These are phyloP conservation scores for Hydrotaea cyrtoneurina DNA, from an alignment of 2,888 invertebrate genomes.

Conservation along the genomic window DNA sequence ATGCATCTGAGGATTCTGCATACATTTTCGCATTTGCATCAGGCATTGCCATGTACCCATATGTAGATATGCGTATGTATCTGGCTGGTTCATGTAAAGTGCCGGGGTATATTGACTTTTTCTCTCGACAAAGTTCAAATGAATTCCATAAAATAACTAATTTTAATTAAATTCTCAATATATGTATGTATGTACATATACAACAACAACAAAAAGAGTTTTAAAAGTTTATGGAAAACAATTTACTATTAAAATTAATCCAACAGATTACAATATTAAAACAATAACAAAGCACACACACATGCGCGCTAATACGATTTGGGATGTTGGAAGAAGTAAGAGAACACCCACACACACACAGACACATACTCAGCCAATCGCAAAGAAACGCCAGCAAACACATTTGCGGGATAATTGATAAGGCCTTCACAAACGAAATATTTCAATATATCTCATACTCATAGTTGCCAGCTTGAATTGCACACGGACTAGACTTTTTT, in stretches of 20 bases:
- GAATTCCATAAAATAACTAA: slow-evolving; percentile 53
- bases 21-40: too few relatives aligned
- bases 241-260: slow-evolving; percentile 61
- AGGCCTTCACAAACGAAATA: too few relatives aligned
- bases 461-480: too few relatives aligned
- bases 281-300: slow-evolving; percentile 33
- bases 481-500: too few relatives aligned
- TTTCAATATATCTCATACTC: too few relatives aligned
- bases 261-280: slow-evolving; percentile 60
- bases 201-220: slow-evolving; percentile 13
- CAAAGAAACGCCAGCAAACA: too few relatives aligned
- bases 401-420: too few relatives aligned
- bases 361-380: too few relatives aligned
- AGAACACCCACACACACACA: too few relatives aligned
- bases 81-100: too few relatives aligned
- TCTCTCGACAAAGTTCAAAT: slow-evolving; percentile 39
- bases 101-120: not conserved
- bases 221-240: slow-evolving; percentile 52
- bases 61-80: not conserved
- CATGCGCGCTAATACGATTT: not conserved
- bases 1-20: not conserved
- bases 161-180: slow-evolving; percentile 64
- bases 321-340: too few relatives aligned
- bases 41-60: too few relatives aligned
- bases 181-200: not conserved